Evolutionary conservation across 2,888 invertebrate species (phyloP), one percentile per base, ranked within the genome.

Genomic region (Oligia fasciuncula): DNA sequence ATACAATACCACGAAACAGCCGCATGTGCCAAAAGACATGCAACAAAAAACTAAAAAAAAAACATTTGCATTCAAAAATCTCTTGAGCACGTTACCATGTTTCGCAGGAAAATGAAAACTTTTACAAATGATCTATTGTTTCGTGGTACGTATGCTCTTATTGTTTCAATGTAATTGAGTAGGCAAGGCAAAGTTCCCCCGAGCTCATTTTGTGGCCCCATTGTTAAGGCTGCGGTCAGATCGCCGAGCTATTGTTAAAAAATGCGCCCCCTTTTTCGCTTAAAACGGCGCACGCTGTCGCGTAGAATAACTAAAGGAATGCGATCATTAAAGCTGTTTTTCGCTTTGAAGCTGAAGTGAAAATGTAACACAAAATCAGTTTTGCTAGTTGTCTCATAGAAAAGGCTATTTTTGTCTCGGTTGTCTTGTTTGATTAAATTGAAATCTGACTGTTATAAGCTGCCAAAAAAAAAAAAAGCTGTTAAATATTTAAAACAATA

Each of bases 81-180:
- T 51, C 65, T 2, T 49, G 14, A 62, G 29, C 66, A 71, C 62
- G 66, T 54, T 68, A 66, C 67, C 68, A 62, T 76, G 80, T 87
- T 79, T 85, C 62, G 60, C 76, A 79, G 71, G 62, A 70, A 87
- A 81, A 85, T 73, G 72, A 76, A 87, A 87, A 87, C 76, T 79
- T 87, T 72, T 73, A 70, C 87, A 85, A 85, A 85, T 87, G 76
- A 81, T 79, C 81, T 77, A 87, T 85, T 87, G 86, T 86, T 87
- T 87, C 77, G 81, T 74, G 72, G 76, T 86, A 85, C 79, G 85
- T 83, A 85, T 85, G 81, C 77, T 85, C 77, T 85, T 81, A 87
- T 86, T 87, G 88, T 88, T 87, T 86, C 85, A 62, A 71, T 86
- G 85, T 88, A 88, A 88, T 88, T 88, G 87, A 88, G 86, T 88